Percentiles rank a stretch among this genome's conserved stretches.
Evolutionary conservation across 2,113 vertebrate species (phyloP).

Genomic region (Hypomesus transpacificus): DNA sequence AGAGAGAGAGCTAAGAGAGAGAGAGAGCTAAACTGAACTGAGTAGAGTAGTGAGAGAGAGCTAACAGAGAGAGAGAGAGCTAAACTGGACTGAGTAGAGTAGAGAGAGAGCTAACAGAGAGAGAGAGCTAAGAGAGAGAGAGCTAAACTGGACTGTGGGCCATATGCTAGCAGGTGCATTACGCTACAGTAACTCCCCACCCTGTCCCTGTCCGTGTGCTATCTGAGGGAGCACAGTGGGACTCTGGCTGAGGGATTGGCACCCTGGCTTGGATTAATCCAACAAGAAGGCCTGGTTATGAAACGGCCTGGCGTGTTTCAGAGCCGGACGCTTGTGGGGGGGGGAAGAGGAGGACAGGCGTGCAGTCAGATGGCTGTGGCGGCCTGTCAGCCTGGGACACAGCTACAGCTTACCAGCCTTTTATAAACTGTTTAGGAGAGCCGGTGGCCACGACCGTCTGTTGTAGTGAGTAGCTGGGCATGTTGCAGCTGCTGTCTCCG

Average conservation of each 20-base stretch:
- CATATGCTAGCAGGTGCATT: not conserved
- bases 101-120: no score
- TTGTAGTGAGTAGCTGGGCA: conserved; percentile 4
- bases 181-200: not conserved
- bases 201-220: conserved; percentile 6
- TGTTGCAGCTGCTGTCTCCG: conserved; percentile 2
- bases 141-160: not conserved
- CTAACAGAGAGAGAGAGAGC: no score
- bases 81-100: no score
- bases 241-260: conserved; percentile 35
- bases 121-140: no score
- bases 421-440: conserved; percentile 29
- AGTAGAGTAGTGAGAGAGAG: no score
- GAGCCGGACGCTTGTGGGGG: not conserved
- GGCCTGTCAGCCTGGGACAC: conserved; percentile 7
- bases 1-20: no score
- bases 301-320: conserved; percentile 48
- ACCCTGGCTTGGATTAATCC: conserved; percentile 48
- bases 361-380: conserved; percentile 20
- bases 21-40: not conserved
- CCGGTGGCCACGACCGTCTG: conserved; percentile 26
- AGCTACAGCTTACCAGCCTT: conserved; percentile 35
- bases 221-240: conserved; percentile 5
- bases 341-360: conserved; percentile 6
- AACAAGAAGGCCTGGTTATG: conserved; percentile 47